Conservation (phyloP, 2,888 invertebrate genomes). For the Serrognathus titanus region DNA sequence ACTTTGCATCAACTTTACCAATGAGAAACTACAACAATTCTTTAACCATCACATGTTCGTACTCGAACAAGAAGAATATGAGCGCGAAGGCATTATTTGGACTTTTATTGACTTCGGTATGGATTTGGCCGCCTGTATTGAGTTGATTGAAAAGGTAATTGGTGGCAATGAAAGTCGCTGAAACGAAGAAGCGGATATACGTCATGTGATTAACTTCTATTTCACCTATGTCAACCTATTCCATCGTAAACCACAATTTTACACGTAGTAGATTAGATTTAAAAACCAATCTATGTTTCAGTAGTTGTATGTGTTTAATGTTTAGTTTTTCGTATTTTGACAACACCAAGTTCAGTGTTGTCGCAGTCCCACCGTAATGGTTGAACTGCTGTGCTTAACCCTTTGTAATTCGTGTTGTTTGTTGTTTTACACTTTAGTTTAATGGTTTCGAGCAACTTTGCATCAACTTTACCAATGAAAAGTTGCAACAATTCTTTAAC, state of each 20-base stretch:
- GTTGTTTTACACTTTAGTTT: slow-evolving; percentile 50
- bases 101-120: slow-evolving; percentile 96
- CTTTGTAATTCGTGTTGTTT: slow-evolving; percentile 13
- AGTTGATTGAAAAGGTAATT: slow-evolving; percentile 89
- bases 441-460: slow-evolving; percentile 93
- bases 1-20: slow-evolving; percentile 98
- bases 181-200: neutral
- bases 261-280: neutral
- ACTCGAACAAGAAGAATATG: slow-evolving; percentile 95
- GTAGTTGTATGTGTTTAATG: neutral
- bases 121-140: slow-evolving; percentile 94
- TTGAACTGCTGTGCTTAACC: slow-evolving; percentile 7
- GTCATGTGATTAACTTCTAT: slow-evolving; percentile 1
- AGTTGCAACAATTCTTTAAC: slow-evolving; percentile 92
- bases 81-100: slow-evolving; percentile 92
- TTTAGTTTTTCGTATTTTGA: slow-evolving; percentile 2
- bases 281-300: too few relatives aligned
- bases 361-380: neutral
- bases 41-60: slow-evolving; percentile 99
- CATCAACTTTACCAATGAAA: slow-evolving; percentile 93
- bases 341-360: slow-evolving; percentile 2
- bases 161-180: slow-evolving; percentile 19
- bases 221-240: neutral
- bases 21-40: slow-evolving; percentile 96
- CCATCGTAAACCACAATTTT: neutral